Percentiles rank a stretch among this genome's conserved stretches.
Evolutionary conservation across 2,113 vertebrate species (phyloP).

Genomic region (Psittacula cyanocephala): DNA sequence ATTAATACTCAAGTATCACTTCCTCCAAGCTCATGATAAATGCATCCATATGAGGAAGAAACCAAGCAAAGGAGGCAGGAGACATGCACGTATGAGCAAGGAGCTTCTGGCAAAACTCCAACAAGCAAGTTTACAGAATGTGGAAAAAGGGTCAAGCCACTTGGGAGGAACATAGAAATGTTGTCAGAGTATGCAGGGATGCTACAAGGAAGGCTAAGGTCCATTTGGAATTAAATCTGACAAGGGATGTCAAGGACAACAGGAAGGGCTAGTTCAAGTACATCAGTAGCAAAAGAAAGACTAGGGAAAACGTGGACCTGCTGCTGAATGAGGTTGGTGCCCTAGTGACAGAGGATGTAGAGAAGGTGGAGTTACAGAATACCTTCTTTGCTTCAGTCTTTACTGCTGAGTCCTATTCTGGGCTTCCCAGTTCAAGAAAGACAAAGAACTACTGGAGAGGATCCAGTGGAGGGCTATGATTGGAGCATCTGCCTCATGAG

Average conservation of each 20-base stretch:
- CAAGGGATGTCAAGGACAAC: not conserved
- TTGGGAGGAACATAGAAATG: not conserved
- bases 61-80: not conserved
- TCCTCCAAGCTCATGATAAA: not conserved
- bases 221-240: not conserved
- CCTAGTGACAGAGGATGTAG: not conserved
- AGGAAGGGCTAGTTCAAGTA: not conserved
- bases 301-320: not conserved
- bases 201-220: not conserved
- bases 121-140: not conserved
- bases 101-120: not conserved
- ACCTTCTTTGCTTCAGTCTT: not conserved
- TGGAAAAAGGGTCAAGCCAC: not conserved
- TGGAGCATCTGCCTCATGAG: not conserved
- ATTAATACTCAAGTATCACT: not conserved
- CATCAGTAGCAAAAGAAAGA: not conserved
- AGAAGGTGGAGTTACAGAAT: not conserved
- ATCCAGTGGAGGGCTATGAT: not conserved
- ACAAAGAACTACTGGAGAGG: not conserved
- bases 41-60: not conserved
- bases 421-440: not conserved
- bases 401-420: not conserved
- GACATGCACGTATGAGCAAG: not conserved
- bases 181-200: not conserved
- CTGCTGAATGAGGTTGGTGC: not conserved